These are phyloP conservation scores for Spheniscus mendiculus DNA, from an alignment of 2,113 vertebrate genomes.

Conservation along the genomic window DNA sequence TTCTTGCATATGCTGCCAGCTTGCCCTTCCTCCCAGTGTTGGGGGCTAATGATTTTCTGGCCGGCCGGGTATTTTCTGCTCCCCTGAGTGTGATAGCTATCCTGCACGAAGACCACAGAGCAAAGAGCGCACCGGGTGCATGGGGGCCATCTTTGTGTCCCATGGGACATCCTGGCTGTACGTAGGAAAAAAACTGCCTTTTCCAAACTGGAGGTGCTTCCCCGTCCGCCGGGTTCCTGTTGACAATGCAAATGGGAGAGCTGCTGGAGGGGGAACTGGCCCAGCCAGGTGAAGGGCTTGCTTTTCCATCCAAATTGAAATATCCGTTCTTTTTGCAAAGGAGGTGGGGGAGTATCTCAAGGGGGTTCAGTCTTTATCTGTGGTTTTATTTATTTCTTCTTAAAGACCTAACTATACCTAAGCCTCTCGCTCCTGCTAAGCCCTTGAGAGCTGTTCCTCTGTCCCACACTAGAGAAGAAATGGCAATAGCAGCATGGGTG, in stretches of 20 bases:
- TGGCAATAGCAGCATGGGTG: too few relatives aligned
- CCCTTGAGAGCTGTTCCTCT: background rate
- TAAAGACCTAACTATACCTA: background rate
- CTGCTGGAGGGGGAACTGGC: background rate
- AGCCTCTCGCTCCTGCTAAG: background rate
- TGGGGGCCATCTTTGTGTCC: background rate
- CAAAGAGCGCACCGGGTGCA: rapidly evolving
- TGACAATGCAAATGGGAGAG: constrained; percentile 27
- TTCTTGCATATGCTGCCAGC: background rate
- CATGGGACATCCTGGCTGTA: background rate
- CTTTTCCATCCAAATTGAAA: constrained; percentile 40
- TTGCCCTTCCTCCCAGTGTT: background rate
- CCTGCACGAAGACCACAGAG: background rate
- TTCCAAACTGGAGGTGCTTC: constrained; percentile 31
- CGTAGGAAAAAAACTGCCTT: background rate
- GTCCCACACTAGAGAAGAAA: background rate
- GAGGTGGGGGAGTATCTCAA: background rate
- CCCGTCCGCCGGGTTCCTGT: background rate
- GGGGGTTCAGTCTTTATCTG: background rate
- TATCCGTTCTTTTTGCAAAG: background rate
- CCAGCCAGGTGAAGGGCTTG: background rate
- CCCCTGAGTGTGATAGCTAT: background rate
- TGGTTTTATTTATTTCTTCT: constrained; percentile 39
- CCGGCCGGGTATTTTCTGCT: background rate
- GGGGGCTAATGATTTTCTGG: background rate